A percentile compares a stretch with the other conserved stretches of the same genome.
Evolutionary conservation across 2,113 vertebrate species (phyloP).

Genomic region (Thalassoma bifasciatum): DNA sequence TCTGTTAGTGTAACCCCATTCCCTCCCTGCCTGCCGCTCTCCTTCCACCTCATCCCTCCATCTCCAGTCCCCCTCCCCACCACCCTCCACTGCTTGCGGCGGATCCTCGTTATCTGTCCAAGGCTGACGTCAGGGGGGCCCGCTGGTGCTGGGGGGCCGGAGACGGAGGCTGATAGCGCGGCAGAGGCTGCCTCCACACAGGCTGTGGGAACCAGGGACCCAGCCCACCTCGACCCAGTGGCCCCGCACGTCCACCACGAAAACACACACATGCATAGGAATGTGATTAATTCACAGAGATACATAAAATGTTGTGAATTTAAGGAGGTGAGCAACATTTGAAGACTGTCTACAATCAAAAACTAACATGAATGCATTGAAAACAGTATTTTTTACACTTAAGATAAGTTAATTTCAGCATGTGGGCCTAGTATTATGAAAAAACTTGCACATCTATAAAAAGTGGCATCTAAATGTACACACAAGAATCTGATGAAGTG

Average conservation of each 20-base stretch:
- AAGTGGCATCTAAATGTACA: neutral
- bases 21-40: constrained; percentile 43
- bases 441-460: neutral
- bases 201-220: constrained; percentile 79
- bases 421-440: neutral
- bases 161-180: constrained; percentile 78
- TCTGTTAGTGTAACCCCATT: constrained; percentile 87
- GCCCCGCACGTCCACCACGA: constrained; percentile 74
- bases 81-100: constrained; percentile 33
- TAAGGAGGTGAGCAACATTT: neutral
- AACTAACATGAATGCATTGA: neutral
- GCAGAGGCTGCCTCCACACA: constrained; percentile 74
- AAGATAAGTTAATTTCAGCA: neutral
- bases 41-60: constrained; percentile 72
- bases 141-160: constrained; percentile 75
- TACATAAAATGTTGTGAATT: neutral
- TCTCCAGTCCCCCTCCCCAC: constrained; percentile 29
- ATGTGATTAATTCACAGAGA: neutral
- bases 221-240: constrained; percentile 69
- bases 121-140: constrained; percentile 79
- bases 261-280: constrained; percentile 31
- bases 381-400: neutral
- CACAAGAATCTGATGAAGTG: too few species aligned
- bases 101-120: constrained; percentile 77
- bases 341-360: neutral